Percentiles rank a stretch among this genome's conserved stretches.
Conservation (phyloP, 2,113 vertebrate species). For the Dicrurus megarhynchus region DNA sequence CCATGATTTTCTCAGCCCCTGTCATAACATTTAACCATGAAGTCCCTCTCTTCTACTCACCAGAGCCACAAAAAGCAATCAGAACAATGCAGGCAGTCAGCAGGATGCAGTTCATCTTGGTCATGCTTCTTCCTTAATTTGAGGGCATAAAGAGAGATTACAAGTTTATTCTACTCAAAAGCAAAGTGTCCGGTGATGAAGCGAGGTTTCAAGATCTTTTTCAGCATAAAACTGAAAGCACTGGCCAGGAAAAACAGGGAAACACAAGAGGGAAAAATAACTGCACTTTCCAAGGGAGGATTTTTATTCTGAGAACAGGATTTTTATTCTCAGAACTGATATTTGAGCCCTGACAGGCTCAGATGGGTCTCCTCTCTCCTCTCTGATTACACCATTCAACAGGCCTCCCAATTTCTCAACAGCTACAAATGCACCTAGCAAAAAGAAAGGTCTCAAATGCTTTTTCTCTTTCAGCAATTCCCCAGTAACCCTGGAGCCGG, state of each 20-base stretch:
- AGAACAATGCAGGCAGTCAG: neutral
- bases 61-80: conserved; percentile 10
- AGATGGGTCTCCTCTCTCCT: neutral
- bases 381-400: neutral
- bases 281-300: neutral
- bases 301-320: neutral
- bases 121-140: neutral
- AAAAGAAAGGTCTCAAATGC: neutral
- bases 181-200: accelerated
- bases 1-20: neutral
- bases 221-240: neutral
- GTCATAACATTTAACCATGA: neutral
- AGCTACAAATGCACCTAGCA: neutral
- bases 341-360: neutral
- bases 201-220: accelerated
- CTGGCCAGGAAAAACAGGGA: neutral
- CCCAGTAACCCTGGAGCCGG: neutral
- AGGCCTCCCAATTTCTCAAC: neutral
- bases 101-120: conserved; percentile 44
- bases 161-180: neutral
- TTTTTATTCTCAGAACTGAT: neutral
- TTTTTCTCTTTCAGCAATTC: neutral
- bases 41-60: conserved; percentile 24
- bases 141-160: neutral
- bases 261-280: neutral